Percentiles rank a stretch among this genome's conserved stretches.
phyloP scores from a whole-genome alignment of 64 coral and sea anemone genomes.

The Stichodactyla mertensii region DNA sequence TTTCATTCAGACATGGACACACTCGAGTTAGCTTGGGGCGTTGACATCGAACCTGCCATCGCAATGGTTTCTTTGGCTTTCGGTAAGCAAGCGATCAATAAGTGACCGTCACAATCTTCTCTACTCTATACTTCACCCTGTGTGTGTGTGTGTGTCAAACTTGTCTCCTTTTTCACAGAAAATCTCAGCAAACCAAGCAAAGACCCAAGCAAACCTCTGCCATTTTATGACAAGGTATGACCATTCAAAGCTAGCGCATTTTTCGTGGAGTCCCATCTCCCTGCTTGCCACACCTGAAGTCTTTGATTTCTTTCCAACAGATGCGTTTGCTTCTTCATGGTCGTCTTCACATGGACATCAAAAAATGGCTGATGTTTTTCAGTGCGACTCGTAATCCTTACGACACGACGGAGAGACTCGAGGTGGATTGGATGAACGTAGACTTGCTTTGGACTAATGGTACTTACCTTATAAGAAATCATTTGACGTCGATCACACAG shows the following conservation, averaged over 20 bases:
- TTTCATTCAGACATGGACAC: slow-evolving; percentile 58
- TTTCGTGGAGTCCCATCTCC: not conserved
- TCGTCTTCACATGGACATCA: slow-evolving; percentile 70
- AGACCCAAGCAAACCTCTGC: slow-evolving; percentile 89
- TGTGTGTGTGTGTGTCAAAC: not conserved
- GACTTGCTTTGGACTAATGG: slow-evolving; percentile 95
- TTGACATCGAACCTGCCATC: slow-evolving; percentile 80
- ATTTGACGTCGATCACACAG: no score
- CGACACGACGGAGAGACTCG: slow-evolving; percentile 74
- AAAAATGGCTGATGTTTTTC: slow-evolving; percentile 82
- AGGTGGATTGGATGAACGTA: slow-evolving; percentile 91
- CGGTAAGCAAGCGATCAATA: slow-evolving; percentile 33
- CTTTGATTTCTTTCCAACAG: not conserved
- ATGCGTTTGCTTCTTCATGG: slow-evolving; percentile 87
- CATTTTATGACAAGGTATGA: slow-evolving; percentile 92
- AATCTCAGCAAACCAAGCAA: slow-evolving; percentile 84
- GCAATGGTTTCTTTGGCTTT: slow-evolving; percentile 84
- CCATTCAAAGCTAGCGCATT: not conserved
- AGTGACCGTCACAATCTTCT: no score
- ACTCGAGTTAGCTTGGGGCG: slow-evolving; percentile 92
- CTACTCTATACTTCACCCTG: no score
- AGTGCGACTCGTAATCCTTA: slow-evolving; percentile 95
- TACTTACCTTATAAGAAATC: slow-evolving; percentile 9
- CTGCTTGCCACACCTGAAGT: not conserved
- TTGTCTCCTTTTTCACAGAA: slow-evolving; percentile 23